Base-by-base conservation (phyloP, 2,797 vertebrate genomes). In the Labeo calbasu region DNA sequence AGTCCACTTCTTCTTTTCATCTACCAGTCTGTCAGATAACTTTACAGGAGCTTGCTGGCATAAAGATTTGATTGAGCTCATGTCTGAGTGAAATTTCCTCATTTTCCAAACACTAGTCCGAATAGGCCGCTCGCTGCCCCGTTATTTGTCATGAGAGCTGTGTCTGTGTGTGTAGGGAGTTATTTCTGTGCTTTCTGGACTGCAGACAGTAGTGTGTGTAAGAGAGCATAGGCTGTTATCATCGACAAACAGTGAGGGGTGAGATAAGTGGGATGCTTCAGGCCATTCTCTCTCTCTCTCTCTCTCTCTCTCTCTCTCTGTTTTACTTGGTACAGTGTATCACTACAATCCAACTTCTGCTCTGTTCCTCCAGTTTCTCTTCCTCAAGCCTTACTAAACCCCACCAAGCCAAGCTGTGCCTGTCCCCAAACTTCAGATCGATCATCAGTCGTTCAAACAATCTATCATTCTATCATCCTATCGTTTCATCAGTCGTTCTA, bases 191-290 rank as follows among this genome's bases (percentile, higher is more conserved):
- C 61, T 25, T 79, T 66, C 61, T 50, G 72, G n/a, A 48, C 50
- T 59, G 53, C 43, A 40, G 57, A 55, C 14, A 43, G 77, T 28
- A 70, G 71, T 43, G 50, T 68, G 36, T 48, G 76, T 57, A 51
- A 69, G 46, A 73, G 61, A 36, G 57, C 68, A 57, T 32, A 73
- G 81, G 53, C 69, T 43, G 75, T 88, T 88, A 81, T 83, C 68
- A 59, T 81, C 65, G 53, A 57, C 86, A 85, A 85, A 81, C 78
- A 79, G 59, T 70, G 73, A 85, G 43, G 66, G 63, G 21, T 59
- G 69, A 87, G 83, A 86, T 88, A 78, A 85, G 81, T 85, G 73
- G 68, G 76, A 83, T 43, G 65, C 72, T 86, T 32, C 21, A 61
- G 72, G 65, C 79, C 53, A 61, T 50, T 84, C 21, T 57, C 53